Base-by-base conservation (phyloP, 2,797 vertebrate genomes). In the Aldrovandia affinis region DNA sequence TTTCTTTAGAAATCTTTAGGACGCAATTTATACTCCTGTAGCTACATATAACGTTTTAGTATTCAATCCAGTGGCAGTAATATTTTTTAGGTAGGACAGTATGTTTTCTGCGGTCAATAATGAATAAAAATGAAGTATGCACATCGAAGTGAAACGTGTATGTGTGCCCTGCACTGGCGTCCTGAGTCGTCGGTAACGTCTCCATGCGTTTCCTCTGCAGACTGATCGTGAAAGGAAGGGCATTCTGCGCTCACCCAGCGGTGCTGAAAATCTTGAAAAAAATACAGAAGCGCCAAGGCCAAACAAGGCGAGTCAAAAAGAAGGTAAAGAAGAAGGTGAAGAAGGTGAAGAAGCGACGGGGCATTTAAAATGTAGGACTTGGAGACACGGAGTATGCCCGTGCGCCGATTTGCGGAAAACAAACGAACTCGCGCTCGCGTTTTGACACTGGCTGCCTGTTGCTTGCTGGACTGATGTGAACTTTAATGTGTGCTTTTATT, bases 211-310 rank as follows among this genome's bases (percentile, higher is more conserved):
- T 55, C 8, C 0, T 90, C 63, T 78, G 30, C 90, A 95, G 93
- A 79, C 42, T 94, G 1, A 0, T 85, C 6, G 0, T 84, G 0
- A 80, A 0, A 20, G 2, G 0, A 0, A 59, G 0, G 5, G 88
- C 0, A 14, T 83, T 89, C 0, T 95, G 94, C 83, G 86, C 84
- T 78, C 0, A 89, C 36, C 88, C 18, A 12, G 78, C 39, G 14
- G 0, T 87, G 63, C 52, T 47, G 80, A 22, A 0, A 0, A 0
- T 0, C 0, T 5, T 92, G 84, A 0, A 3, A 0, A 28, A 0
- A 0, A 0, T 80, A 14, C 14, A 2, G 20, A 57, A 59, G 52
- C 30, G 7, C 42, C 0, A n/a, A n/a, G n/a, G n/a, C n/a, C n/a
- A n/a, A n/a, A n/a, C n/a, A n/a, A n/a, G 42, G 36, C 20, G 42